Percentiles rank a stretch among this genome's conserved stretches.
phyloP scores from a whole-genome alignment of 2,797 vertebrate genomes.

The Emys orbicularis region DNA sequence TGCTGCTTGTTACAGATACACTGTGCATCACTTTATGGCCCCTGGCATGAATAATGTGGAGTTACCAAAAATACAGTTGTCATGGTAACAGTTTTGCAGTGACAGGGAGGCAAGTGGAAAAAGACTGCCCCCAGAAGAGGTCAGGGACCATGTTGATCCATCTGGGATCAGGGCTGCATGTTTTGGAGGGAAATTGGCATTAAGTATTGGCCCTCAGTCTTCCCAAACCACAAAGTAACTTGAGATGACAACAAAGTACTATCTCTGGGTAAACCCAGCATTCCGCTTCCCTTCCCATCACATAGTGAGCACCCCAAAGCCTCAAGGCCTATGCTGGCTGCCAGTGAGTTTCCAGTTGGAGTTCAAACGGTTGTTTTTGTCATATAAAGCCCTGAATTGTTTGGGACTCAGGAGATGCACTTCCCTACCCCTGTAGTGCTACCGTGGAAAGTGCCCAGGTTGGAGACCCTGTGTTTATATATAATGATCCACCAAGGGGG shows the following conservation, averaged over 20 bases:
- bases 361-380: background rate
- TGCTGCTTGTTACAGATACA: constrained; percentile 49
- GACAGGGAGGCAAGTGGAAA: background rate
- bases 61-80: constrained; percentile 51
- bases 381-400: background rate
- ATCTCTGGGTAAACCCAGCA: background rate
- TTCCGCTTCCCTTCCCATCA: accelerated
- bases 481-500: background rate
- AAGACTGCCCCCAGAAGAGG: constrained; percentile 9
- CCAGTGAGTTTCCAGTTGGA: background rate
- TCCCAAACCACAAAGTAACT: background rate
- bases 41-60: constrained; percentile 66
- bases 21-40: constrained; percentile 40
- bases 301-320: background rate
- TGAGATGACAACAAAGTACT: background rate
- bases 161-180: background rate
- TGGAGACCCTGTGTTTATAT: background rate
- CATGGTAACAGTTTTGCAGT: constrained; percentile 41
- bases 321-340: background rate
- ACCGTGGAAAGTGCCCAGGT: background rate
- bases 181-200: background rate
- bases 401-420: background rate
- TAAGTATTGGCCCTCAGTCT: background rate
- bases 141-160: background rate
- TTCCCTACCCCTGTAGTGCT: background rate